Percentiles rank a stretch among this genome's conserved stretches.
Conservation (phyloP, 2,888 invertebrate species). For the Tipula lateralis region DNA sequence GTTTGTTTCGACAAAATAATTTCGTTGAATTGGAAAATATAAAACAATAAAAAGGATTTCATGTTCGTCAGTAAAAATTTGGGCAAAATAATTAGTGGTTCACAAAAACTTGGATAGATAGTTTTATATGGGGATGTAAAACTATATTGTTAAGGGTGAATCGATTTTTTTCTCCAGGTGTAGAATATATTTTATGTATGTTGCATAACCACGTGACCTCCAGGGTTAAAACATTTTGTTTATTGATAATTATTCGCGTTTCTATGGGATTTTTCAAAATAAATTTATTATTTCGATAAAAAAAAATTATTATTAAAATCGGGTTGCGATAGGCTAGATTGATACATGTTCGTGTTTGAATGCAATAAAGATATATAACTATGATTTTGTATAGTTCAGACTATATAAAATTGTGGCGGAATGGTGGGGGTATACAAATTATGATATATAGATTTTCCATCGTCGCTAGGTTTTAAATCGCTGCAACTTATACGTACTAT, state of each 20-base stretch:
- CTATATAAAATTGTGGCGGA: neutral
- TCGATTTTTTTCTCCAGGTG: neutral
- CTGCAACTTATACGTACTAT: neutral
- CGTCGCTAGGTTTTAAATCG: neutral
- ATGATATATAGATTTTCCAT: neutral
- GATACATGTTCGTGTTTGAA: neutral
- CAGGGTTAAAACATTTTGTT: neutral
- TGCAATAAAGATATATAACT: neutral
- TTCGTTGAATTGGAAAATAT: neutral
- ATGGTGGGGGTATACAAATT: neutral
- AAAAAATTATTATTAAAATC: neutral
- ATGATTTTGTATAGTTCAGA: neutral
- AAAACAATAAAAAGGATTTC: neutral
- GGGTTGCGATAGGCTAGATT: neutral
- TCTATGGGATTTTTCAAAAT: neutral
- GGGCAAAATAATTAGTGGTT: neutral
- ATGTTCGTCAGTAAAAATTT: neutral
- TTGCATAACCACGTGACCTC: neutral
- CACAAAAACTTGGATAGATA: neutral
- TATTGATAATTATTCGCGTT: neutral
- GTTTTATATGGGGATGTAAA: neutral
- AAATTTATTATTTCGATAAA: neutral
- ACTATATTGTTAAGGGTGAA: neutral
- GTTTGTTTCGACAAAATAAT: neutral
- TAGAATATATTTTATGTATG: neutral